A percentile compares a stretch with the other conserved stretches of the same genome.
Conservation (phyloP, 2,113 vertebrate species). For the Silurus glanis region DNA sequence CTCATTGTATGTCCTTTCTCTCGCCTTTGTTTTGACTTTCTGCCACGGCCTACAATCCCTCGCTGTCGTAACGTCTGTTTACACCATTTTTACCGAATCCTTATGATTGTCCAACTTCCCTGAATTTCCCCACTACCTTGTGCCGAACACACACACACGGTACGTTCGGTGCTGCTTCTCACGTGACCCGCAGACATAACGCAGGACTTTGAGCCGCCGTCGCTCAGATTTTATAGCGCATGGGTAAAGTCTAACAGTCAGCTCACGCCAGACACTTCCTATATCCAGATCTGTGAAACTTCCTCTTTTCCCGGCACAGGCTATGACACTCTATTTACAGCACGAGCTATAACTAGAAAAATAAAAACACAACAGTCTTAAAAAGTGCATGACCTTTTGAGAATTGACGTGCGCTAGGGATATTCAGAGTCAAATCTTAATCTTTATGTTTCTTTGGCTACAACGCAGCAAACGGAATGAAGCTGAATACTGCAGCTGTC, state of each 20-base stretch:
- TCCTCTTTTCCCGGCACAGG: conserved; percentile 20
- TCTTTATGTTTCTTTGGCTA: background rate
- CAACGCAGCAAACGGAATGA: background rate
- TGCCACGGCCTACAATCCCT: background rate
- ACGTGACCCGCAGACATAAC: conserved; percentile 28
- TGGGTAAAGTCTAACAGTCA: conserved; percentile 23
- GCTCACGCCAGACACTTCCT: conserved; percentile 25
- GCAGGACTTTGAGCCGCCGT: conserved; percentile 27
- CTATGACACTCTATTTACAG: background rate
- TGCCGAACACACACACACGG: background rate
- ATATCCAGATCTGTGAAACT: conserved; percentile 3
- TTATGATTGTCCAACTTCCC: background rate
- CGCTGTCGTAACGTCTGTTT: background rate
- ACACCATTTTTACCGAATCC: conserved; percentile 5
- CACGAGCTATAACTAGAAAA: background rate
- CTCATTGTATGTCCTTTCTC: conserved; percentile 40
- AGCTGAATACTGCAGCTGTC: conserved; percentile 27
- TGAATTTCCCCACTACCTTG: background rate
- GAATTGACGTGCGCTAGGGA: background rate
- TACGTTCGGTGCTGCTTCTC: background rate
- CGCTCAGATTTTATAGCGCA: background rate
- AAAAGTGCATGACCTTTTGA: background rate
- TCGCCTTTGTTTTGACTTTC: conserved; percentile 10
- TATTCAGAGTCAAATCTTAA: background rate
- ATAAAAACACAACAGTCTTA: background rate